phyloP scores from a whole-genome alignment of 2,888 invertebrate species.

The Microdon myrmicae region DNA sequence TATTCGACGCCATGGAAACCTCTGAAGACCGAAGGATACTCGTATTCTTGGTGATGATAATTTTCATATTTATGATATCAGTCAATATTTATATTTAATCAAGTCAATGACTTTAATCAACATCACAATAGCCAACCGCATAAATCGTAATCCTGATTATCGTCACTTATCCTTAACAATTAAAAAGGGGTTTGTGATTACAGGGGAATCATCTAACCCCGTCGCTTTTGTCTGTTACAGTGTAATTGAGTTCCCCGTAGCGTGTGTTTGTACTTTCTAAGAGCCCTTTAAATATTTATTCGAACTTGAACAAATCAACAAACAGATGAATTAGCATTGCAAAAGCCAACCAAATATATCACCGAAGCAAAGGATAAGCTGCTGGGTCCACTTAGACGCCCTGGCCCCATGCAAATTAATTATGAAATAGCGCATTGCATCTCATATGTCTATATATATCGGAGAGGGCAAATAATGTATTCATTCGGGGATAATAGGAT shows the following conservation, averaged over 20 bases:
- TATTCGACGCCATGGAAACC: neutral
- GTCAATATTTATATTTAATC: conserved; percentile 52
- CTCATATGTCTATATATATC: conserved; percentile 8
- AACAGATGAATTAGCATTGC: conserved; percentile 25
- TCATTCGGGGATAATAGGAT: no score
- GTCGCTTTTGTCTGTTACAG: no score
- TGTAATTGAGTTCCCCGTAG: no score
- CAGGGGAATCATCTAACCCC: no score
- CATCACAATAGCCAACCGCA: conserved; percentile 38
- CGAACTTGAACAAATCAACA: conserved; percentile 39
- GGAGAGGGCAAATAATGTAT: no score
- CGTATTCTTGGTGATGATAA: conserved; percentile 40
- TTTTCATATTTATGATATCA: conserved; percentile 49
- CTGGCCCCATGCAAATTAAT: conserved; percentile 43
- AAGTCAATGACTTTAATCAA: conserved; percentile 41
- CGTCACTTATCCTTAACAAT: conserved; percentile 27
- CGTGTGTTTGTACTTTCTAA: conserved; percentile 26
- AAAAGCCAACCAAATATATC: conserved; percentile 6
- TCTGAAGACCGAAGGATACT: conserved; percentile 13
- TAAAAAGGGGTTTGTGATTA: no score
- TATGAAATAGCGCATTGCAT: conserved; percentile 39
- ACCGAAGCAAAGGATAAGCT: no score
- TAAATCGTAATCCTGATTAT: conserved; percentile 30
- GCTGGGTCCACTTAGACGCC: no score
- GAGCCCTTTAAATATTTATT: conserved; percentile 46